A percentile compares a stretch with the other conserved stretches of the same genome.
These are phyloP conservation scores for Eilema caniola DNA, from an alignment of 2,888 invertebrate genomes.

Conservation along the genomic window DNA sequence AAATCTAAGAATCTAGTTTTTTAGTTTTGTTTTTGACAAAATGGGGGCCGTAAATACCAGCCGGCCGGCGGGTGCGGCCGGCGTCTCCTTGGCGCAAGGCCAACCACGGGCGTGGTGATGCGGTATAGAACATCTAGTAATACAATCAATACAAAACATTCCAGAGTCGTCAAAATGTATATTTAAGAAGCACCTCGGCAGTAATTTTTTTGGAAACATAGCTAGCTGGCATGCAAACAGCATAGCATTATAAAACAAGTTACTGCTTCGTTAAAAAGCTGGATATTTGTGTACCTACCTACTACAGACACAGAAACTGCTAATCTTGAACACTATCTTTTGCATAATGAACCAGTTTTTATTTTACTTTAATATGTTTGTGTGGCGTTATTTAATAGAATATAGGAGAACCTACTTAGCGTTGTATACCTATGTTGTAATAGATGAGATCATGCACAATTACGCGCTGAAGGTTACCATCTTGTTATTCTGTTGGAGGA, in stretches of 20 bases:
- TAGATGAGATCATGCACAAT: constrained; percentile 62
- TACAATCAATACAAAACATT: constrained; percentile 48
- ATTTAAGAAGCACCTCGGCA: background rate
- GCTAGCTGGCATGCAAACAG: background rate
- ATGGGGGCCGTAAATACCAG: constrained; percentile 61
- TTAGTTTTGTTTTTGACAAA: constrained; percentile 54
- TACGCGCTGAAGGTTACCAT: constrained; percentile 54
- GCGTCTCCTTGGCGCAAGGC: constrained; percentile 74
- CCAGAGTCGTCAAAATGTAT: constrained; percentile 19
- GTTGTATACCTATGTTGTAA: constrained; percentile 46
- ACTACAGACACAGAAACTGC: background rate
- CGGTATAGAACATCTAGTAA: constrained; percentile 56
- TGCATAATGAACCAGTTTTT: constrained; percentile 37
- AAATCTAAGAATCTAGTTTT: constrained; percentile 8
- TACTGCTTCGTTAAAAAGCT: background rate
- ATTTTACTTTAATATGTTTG: constrained; percentile 17
- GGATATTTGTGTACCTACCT: background rate
- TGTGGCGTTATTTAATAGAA: constrained; percentile 32
- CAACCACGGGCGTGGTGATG: constrained; percentile 70
- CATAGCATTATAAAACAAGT: background rate
- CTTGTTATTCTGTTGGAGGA: constrained; percentile 48
- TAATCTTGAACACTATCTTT: background rate
- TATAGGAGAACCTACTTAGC: background rate
- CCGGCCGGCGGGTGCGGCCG: constrained; percentile 50
- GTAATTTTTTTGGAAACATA: background rate